Base-by-base conservation (phyloP, 2,797 vertebrate species). In the Acestrorhynchus altus region DNA sequence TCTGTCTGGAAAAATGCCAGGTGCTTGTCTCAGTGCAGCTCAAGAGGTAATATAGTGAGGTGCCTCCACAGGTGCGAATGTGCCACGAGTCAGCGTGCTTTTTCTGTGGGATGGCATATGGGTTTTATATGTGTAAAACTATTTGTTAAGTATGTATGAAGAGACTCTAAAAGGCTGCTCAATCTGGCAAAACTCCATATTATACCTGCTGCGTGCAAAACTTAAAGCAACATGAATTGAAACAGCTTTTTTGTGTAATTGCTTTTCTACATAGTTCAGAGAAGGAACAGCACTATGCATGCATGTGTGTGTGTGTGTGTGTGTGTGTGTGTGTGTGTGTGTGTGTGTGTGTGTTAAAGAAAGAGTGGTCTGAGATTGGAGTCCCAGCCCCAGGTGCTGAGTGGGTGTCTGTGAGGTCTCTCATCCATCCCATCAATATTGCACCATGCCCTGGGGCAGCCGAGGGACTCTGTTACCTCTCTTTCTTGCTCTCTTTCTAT, bases 371-470 rank as follows among this genome's bases (percentile, higher is more conserved):
- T 75, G 68, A 77, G 56, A 77, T 79, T 83, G 54, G 60, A 72
- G 79, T 59, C 67, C n/a, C 71, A 52, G 67, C 64, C 76, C 80
- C 81, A 66, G 77, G 75, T 75, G 70, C 76, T 79, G 72, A 78
- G 74, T 67, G 59, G 69, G 74, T 77, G 70, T 79, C 73, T 76
- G 78, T 57, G 79, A 87, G 77, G 83, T 84, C 83, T 81, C 80
- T 81, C 80, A 87, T 66, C 82, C 80, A 46, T 86, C 85, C 81
- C 81, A 89, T 90, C 72, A 87, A 90, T 89, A 89, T 86, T 90
- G 85, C 78, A 89, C 80, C 80, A 68, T 82, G 83, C 84, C 88
- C 82, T 1, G 42, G 80, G 88, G 87, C 87, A 76, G 78, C 78
- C 71, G 28, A 79, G 80, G 83, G 84, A 76, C 84, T 87, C 78